Percentiles rank a stretch among this genome's conserved stretches.
These are phyloP conservation scores for Sciurus niger DNA, from an alignment of 2,113 vertebrate genomes.

Conservation along the genomic window DNA sequence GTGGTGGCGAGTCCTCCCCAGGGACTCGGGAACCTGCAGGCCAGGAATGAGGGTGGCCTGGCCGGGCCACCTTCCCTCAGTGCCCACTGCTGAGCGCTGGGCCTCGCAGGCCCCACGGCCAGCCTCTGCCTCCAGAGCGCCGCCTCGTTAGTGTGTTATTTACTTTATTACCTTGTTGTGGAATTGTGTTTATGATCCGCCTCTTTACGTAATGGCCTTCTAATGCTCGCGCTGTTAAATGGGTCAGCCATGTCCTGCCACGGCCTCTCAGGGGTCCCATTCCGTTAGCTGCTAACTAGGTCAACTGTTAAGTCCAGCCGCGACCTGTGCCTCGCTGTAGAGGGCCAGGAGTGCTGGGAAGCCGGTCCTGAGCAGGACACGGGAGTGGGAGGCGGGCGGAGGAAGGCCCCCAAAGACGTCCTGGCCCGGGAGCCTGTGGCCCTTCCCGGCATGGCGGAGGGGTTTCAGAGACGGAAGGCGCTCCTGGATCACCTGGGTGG, in stretches of 20 bases:
- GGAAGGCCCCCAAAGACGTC: accelerated
- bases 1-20: slow-evolving; percentile 53
- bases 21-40: slow-evolving; percentile 66
- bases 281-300: slow-evolving; percentile 72
- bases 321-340: accelerated
- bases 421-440: no score
- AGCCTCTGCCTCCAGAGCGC: slow-evolving; percentile 72
- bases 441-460: accelerated
- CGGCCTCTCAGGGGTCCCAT: slow-evolving; percentile 76
- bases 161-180: slow-evolving; percentile 88
- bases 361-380: neutral
- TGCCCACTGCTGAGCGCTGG: slow-evolving; percentile 79
- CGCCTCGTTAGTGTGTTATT: slow-evolving; percentile 88
- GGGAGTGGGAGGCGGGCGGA: accelerated
- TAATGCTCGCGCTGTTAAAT: slow-evolving; percentile 87
- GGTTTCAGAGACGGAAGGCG: no score
- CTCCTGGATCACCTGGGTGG: no score
- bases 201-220: slow-evolving; percentile 87
- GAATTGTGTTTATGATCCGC: slow-evolving; percentile 85
- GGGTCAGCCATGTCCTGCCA: slow-evolving; percentile 85
- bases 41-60: slow-evolving; percentile 75
- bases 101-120: accelerated
- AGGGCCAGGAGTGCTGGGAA: neutral
- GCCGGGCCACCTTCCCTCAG: slow-evolving; percentile 62
- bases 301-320: neutral